These are phyloP conservation scores for Deroptyus accipitrinus DNA, from an alignment of 2,113 vertebrate species.

Conservation along the genomic window DNA sequence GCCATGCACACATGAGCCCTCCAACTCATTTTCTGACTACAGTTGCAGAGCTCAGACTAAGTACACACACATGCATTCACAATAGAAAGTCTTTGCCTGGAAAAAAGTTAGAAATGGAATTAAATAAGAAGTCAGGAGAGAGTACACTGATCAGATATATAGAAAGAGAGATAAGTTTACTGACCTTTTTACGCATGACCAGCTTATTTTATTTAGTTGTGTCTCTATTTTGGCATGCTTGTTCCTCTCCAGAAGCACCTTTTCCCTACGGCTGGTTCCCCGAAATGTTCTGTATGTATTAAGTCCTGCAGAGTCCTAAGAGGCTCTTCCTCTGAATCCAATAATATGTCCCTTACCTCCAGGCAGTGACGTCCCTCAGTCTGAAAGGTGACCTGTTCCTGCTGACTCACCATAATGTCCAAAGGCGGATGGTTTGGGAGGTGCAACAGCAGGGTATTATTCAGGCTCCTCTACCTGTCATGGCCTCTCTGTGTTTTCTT, in stretches of 20 bases:
- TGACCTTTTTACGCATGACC: neutral
- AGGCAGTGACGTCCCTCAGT: neutral
- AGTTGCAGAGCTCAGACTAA: neutral
- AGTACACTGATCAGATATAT: neutral
- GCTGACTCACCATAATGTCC: neutral
- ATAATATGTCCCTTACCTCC: neutral
- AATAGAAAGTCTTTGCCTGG: neutral
- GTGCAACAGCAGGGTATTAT: neutral
- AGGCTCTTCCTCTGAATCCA: neutral
- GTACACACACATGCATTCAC: too few species aligned
- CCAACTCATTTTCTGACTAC: accelerated
- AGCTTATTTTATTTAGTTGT: neutral
- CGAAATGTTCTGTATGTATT: neutral
- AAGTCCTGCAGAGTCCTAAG: neutral
- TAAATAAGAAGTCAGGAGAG: neutral
- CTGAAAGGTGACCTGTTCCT: neutral
- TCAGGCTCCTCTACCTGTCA: neutral
- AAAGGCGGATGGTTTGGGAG: neutral
- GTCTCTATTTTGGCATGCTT: neutral
- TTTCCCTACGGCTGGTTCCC: neutral
- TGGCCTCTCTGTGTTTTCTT: neutral
- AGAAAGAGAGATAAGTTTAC: neutral
- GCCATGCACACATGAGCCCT: neutral
- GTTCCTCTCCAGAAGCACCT: neutral
- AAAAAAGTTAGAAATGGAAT: neutral